Conservation (phyloP, 2,797 vertebrate genomes). For the Rhodeus uyekii region DNA sequence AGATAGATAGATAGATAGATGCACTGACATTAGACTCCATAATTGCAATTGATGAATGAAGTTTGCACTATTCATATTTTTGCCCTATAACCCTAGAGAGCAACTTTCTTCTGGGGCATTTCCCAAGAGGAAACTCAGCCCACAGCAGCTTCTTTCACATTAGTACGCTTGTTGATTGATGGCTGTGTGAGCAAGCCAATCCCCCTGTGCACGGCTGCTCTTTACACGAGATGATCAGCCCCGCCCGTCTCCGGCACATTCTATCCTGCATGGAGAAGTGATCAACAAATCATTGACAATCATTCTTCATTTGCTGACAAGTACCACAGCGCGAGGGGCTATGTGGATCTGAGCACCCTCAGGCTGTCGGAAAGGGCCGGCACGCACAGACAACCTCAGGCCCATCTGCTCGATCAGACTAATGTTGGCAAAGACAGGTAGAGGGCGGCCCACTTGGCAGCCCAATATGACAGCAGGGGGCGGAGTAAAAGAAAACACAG, state of each 20-base stretch:
- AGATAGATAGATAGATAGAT: neutral
- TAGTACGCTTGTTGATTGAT: slow-evolving; percentile 65
- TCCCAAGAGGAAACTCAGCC: slow-evolving; percentile 9
- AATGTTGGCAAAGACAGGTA: slow-evolving; percentile 42
- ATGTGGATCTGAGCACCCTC: neutral
- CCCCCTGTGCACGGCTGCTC: slow-evolving; percentile 61
- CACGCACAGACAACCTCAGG: slow-evolving; percentile 12
- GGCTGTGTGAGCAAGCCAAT: slow-evolving; percentile 61
- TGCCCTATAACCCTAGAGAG: slow-evolving; percentile 44
- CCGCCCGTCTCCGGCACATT: slow-evolving; percentile 52
- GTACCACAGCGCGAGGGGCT: neutral
- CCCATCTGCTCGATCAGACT: slow-evolving; percentile 27
- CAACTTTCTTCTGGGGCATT: neutral
- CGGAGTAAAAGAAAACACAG: slow-evolving; percentile 33
- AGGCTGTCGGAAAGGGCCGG: neutral
- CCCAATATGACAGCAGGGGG: slow-evolving; percentile 4
- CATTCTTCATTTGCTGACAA: slow-evolving; percentile 39
- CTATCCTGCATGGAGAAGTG: slow-evolving; percentile 63
- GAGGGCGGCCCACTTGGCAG: slow-evolving; percentile 20
- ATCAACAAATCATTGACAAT: slow-evolving; percentile 57
- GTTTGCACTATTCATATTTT: slow-evolving; percentile 67
- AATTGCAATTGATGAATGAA: slow-evolving; percentile 72
- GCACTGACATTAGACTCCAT: slow-evolving; percentile 59
- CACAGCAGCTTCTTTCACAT: slow-evolving; percentile 33
- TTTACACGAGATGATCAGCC: slow-evolving; percentile 63